Evolutionary conservation across 2,113 vertebrate species (phyloP), one percentile per base, ranked within the genome.

Genomic region (Myotis davidii): DNA sequence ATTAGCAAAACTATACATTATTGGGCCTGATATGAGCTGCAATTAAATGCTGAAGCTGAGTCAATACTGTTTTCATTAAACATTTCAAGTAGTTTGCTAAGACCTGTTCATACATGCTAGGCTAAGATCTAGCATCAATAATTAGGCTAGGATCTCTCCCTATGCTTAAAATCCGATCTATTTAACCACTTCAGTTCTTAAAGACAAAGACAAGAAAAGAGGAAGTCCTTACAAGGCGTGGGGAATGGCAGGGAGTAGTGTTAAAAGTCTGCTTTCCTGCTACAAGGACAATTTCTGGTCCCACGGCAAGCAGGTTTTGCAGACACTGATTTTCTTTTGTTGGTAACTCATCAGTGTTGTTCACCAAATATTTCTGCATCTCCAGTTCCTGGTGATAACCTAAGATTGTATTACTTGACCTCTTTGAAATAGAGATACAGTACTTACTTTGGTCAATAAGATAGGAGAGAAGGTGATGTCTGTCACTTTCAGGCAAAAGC

Each of bases 1-100:
- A 88, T 86, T 91, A 70, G 52, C 54, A 86, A 89, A 93, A 69
- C 27, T 73, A 87, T 6, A 34, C 39, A 61, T 93, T 85, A 67
- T 76, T 85, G 27, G 74, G 69, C 39, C 34, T 79, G 56, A 64
- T 78, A 32, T 65, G 50, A 81, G 14, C 13, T 85, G 32, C 0
- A 2, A 27, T 95, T 39, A 81, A 82, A 90, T 50, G 37, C 14
- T 48, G 13, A 87, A 42, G 56, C 29, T 83, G 64, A 86, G 20
- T 73, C 61, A 93, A 70, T 67, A 59, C 32, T 59, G 18, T 70
- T 94, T 84, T 87, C 88, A 67, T 18, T 89, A 56, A 90, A 48
- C 61, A 34, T 91, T 94, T 76, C 37, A 85, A 27, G 37, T 74
- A 48, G 10, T 34, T 10, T 42, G 6, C 67, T 94, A 81, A 93